Evolutionary conservation across 1,140 invertebrate species (phyloP).

Genomic region (Chironomus striatipennis): DNA sequence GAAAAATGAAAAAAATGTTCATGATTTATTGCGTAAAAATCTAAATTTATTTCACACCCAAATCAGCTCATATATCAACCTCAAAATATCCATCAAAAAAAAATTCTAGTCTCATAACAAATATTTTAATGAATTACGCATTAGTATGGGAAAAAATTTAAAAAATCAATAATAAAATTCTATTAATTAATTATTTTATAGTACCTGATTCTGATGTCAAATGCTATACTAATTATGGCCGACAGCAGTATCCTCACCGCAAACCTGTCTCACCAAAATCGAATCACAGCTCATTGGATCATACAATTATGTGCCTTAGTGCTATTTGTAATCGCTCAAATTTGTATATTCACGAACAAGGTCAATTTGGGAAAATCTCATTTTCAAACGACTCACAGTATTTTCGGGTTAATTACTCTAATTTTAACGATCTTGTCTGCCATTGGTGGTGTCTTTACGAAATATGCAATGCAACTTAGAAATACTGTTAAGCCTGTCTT

Average conservation of each 20-base stretch:
- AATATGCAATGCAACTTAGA: neutral
- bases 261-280: neutral
- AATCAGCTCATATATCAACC: no score
- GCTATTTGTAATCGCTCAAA: neutral
- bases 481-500: neutral
- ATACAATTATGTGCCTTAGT: neutral
- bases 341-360: neutral
- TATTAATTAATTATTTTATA: neutral
- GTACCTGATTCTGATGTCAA: neutral
- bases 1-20: no score
- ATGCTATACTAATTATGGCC: neutral
- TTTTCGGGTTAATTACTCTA: neutral
- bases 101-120: no score
- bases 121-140: neutral
- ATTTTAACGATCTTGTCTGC: neutral
- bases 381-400: neutral
- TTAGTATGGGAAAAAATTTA: neutral
- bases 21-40: no score
- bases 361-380: neutral
- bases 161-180: neutral
- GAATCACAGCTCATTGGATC: neutral
- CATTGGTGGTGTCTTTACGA: neutral
- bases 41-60: no score
- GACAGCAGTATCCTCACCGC: neutral
- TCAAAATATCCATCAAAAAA: no score